A percentile compares a stretch with the other conserved stretches of the same genome.
Conservation (phyloP, 2,113 vertebrate species). For the Pelobates fuscus region DNA sequence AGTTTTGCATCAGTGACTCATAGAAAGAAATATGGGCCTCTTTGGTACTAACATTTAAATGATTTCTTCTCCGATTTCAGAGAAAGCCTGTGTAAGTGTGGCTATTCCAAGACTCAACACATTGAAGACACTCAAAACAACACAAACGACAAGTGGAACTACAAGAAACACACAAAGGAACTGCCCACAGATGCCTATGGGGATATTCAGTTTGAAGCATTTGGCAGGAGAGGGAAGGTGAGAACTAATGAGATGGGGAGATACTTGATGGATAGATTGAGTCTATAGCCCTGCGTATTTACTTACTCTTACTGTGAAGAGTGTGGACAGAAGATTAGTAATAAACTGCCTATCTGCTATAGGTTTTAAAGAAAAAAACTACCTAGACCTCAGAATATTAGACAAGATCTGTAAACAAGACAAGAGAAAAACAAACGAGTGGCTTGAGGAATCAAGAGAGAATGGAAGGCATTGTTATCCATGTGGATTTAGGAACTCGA, state of each 20-base stretch:
- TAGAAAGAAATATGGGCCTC: background rate
- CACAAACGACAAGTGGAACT: constrained; percentile 70
- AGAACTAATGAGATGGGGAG: constrained; percentile 14
- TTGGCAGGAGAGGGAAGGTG: constrained; percentile 76
- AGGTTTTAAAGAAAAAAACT: too few species aligned
- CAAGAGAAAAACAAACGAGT: too few species aligned
- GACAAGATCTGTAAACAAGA: too few species aligned
- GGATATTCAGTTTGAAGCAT: constrained; percentile 74
- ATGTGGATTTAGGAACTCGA: too few species aligned
- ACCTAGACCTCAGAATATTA: too few species aligned
- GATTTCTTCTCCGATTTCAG: constrained; percentile 49
- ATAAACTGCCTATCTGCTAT: too few species aligned
- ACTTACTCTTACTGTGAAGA: too few species aligned
- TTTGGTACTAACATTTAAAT: background rate
- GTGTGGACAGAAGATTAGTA: too few species aligned
- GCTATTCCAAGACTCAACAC: constrained; percentile 70
- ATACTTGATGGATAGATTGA: background rate
- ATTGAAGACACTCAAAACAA: constrained; percentile 71
- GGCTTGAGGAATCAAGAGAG: too few species aligned
- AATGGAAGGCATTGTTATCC: too few species aligned
- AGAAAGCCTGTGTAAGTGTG: constrained; percentile 71
- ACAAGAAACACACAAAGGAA: constrained; percentile 76
- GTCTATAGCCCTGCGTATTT: too few species aligned
- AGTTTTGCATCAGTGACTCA: background rate
- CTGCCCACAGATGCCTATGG: constrained; percentile 74